phyloP scores from a whole-genome alignment of 2,888 invertebrate species.

The Saturnia japonica region DNA sequence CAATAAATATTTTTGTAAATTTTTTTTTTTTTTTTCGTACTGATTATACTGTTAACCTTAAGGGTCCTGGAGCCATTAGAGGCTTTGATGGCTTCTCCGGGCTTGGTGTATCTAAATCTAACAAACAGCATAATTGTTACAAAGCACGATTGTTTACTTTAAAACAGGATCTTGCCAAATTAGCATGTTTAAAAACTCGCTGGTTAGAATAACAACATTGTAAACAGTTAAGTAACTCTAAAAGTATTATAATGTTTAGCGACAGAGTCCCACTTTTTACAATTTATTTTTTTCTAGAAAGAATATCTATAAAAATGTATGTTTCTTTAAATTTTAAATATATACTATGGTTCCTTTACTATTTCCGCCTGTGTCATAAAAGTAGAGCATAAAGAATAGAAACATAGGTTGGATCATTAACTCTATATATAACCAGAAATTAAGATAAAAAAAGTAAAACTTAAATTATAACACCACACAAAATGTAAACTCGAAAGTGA shows the following conservation, averaged over 20 bases:
- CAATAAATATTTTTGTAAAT: too few relatives aligned
- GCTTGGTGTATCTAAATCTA: not conserved
- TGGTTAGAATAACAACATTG: constrained; percentile 42
- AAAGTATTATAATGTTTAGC: not conserved
- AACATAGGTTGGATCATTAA: not conserved
- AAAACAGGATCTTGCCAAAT: constrained; percentile 42
- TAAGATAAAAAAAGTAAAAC: constrained; percentile 32
- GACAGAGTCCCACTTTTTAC: not conserved
- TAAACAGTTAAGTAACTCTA: constrained; percentile 33
- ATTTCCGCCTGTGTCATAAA: constrained; percentile 2
- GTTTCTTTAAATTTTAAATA: constrained; percentile 33
- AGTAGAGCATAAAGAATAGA: constrained; percentile 8
- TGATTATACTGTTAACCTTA: too few relatives aligned
- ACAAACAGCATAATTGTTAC: constrained; percentile 21
- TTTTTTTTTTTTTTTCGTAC: too few relatives aligned
- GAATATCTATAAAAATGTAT: not conserved
- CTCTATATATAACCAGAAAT: constrained; percentile 3
- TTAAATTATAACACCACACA: constrained; percentile 73
- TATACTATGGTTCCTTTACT: constrained; percentile 63
- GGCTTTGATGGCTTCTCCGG: too few relatives aligned
- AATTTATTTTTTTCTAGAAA: not conserved
- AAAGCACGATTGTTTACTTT: constrained; percentile 47
- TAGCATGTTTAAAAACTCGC: constrained; percentile 61
- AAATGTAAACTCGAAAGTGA: constrained; percentile 67
- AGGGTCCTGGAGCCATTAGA: too few relatives aligned